Conservation (phyloP, 2,888 invertebrate genomes). For the Temnothorax unifasciatus region DNA sequence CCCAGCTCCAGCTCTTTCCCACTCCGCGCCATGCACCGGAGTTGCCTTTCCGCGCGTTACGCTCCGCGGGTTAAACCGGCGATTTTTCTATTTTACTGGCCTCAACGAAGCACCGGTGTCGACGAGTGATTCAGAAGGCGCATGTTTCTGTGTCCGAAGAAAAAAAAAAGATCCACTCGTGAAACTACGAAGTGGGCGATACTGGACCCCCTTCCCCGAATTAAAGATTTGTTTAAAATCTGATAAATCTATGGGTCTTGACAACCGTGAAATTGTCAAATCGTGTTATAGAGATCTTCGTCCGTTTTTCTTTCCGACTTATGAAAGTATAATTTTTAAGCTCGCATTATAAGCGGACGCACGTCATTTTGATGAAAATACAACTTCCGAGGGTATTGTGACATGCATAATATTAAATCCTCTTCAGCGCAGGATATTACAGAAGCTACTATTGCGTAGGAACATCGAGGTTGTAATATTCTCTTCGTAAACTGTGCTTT, state of each 20-base stretch:
- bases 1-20: neutral
- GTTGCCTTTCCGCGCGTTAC: slow-evolving; percentile 23
- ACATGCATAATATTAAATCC: slow-evolving; percentile 41
- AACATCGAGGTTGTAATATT: slow-evolving; percentile 32
- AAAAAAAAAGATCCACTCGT: neutral
- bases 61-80: slow-evolving; percentile 35
- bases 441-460: slow-evolving; percentile 23
- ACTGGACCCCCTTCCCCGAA: too few species aligned
- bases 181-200: neutral
- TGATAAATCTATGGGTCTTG: neutral
- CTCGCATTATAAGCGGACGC: neutral
- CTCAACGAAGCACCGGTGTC: neutral
- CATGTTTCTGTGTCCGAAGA: neutral
- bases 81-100: slow-evolving; percentile 42
- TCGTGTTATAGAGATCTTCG: neutral
- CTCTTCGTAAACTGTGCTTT: slow-evolving; percentile 22
- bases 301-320: neutral
- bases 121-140: slow-evolving; percentile 1
- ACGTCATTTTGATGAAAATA: slow-evolving; percentile 25
- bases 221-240: neutral
- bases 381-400: slow-evolving; percentile 31
- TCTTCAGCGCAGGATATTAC: slow-evolving; percentile 27
- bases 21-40: too few species aligned
- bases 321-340: slow-evolving; percentile 27
- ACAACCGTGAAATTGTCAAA: neutral